Base-by-base conservation (phyloP, 2,797 vertebrate species). In the Siniperca undulata region DNA sequence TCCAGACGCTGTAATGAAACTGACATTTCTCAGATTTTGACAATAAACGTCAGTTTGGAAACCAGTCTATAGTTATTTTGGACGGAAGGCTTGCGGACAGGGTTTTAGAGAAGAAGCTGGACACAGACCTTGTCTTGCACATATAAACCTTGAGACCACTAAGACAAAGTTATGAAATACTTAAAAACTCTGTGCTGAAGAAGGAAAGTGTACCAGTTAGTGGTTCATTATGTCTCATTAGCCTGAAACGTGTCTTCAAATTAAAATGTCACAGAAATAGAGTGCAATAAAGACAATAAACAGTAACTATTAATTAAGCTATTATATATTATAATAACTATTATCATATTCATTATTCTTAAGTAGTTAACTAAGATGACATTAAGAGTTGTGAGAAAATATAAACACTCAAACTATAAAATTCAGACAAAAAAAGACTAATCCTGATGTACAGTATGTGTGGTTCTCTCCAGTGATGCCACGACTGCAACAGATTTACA, bases 161-260 rank as follows among this genome's bases (percentile, higher is more conserved):
- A 30, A 66, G 7, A 66, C 8, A 19, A 66, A 46, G 20, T 40
- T 7, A 38, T 55, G 24, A 27, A 55, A 56, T 9, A 7, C 12
- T 11, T 10, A 24, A 70, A 38, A 50, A 53, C 10, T 38, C 34
- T 74, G 40, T 17, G 38, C 17, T 12, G 22, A 38, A 16, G 20
- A 50, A 50, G 20, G 12, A 56, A 70, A 71, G 30, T 53, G 42
- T 3, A 59, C 19, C 8, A 40, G 30, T 38, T 53, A 36, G 38
- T 17, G 44, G 17, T 42, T 77, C 53, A 60, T 64, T 74, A 24
- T 40, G 30, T 13, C 44, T 64, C 34, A 53, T 61, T 53, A 53
- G 58, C 36, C 55, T 61, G 66, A 53, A 70, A 78, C 19, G n/a
- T 67, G 42, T 48, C 19, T 48, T n/a, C 30, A 62, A 40, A 24